Base-by-base conservation (phyloP, 2,797 vertebrate species). In the Lophotriccus pileatus region DNA sequence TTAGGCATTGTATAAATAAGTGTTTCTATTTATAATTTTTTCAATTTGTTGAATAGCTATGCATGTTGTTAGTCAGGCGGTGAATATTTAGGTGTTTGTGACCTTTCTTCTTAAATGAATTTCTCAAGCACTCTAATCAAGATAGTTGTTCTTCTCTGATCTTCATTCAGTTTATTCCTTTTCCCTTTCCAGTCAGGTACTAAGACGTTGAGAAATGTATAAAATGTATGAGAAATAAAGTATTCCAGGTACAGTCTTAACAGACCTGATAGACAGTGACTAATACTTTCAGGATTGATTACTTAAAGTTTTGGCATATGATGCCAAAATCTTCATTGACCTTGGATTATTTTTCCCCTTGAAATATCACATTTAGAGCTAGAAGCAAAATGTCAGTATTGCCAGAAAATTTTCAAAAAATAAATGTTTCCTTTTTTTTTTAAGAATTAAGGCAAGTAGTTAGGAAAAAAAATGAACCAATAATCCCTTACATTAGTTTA, bases 261-360 rank as follows among this genome's bases (percentile, higher is more conserved):
- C 14, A 84, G 75, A 37, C 24, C 36, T 82, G 63, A 73, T 55
- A 84, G 80, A 87, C 56, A 79, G 55, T 72, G 73, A 90, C 86
- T 90, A 91, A 95, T 93, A 58, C 5, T 68, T 91, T 63, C 30
- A 27, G 55, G 59, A 95, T 53, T 69, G 47, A 82, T 89, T 84
- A 49, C 39, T 73, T 84, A 28, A 69, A 59, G 25, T 84, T 96
- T 84, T 75, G 64, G 41, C 41, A 56, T 67, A 79, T 43, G 30
- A 66, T 55, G 49, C 30, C 18, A 80, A 94, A 91, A 93, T 46
- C 21, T 90, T 7, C 34, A 62, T 50, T 95, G 73, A 90, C 66
- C 70, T 80, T 95, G 67, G 25, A 47, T 74, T 67, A 47, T 21
- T 83, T 88, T 62, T 15, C 14, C 14, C 21, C 7, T 23, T 66